Percentiles rank a stretch among this genome's conserved stretches.
phyloP scores from a whole-genome alignment of 2,888 invertebrate genomes.

The Cataglyphis rosenhaueri region DNA sequence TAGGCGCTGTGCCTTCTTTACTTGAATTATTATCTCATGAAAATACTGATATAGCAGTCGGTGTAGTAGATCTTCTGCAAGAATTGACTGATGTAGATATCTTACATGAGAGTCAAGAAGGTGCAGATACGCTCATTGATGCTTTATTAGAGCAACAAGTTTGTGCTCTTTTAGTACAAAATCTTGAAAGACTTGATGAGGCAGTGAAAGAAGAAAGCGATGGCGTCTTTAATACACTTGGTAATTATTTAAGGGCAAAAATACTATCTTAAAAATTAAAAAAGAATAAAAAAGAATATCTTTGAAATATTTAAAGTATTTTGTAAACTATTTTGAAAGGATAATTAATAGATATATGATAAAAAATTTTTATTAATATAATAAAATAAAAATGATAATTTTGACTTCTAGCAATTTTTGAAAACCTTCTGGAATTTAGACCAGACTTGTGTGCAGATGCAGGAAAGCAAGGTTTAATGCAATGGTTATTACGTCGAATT shows the following conservation, averaged over 20 bases:
- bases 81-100: conserved; percentile 99
- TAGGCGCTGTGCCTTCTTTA: conserved; percentile 95
- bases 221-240: conserved; percentile 97
- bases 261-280: neutral
- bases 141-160: conserved; percentile 96
- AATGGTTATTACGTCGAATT: conserved; percentile 96
- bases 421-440: conserved; percentile 97
- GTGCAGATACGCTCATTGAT: conserved; percentile 94
- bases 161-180: conserved; percentile 95
- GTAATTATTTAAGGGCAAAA: conserved; percentile 85
- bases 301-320: neutral
- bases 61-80: conserved; percentile 90
- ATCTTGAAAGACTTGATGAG: conserved; percentile 97
- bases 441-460: conserved; percentile 94
- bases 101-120: conserved; percentile 96
- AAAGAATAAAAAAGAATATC: neutral
- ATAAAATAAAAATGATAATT: no score
- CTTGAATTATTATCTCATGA: conserved; percentile 97
- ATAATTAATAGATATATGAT: neutral
- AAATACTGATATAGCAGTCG: conserved; percentile 96
- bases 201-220: conserved; percentile 96
- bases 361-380: neutral
- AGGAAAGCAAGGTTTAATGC: conserved; percentile 95
- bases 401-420: conserved; percentile 91
- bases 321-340: neutral